A percentile compares a stretch with the other conserved stretches of the same genome.
Conservation (phyloP, 92 coral and sea anemone genomes). For the Meandrina meandrites region DNA sequence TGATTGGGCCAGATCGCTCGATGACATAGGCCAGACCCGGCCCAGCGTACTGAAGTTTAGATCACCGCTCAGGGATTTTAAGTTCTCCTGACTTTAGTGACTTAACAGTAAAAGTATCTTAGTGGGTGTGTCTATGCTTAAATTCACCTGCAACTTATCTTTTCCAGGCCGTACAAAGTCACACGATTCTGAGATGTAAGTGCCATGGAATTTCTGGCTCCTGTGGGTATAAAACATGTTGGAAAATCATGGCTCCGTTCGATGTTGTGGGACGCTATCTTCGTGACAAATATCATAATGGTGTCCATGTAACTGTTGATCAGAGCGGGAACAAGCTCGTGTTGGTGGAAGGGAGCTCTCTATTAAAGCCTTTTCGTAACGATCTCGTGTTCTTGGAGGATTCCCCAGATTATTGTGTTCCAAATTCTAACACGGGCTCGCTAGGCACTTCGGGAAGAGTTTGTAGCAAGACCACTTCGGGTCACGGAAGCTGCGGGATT, state of each 20-base stretch:
- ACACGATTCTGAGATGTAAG: conserved; percentile 71
- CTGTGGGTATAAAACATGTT: conserved; percentile 83
- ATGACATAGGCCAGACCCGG: too few species aligned
- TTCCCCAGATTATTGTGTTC: conserved; percentile 91
- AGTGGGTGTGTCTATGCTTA: too few species aligned
- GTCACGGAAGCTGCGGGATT: conserved; percentile 75
- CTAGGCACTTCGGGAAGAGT: conserved; percentile 86
- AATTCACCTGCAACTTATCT: not conserved
- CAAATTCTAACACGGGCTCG: conserved; percentile 73
- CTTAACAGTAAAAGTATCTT: too few species aligned
- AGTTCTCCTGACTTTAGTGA: too few species aligned
- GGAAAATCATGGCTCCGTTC: conserved; percentile 78
- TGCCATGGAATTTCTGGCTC: conserved; percentile 97
- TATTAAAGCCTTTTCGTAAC: conserved; percentile 64
- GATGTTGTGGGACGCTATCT: conserved; percentile 70
- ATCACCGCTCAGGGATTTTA: too few species aligned
- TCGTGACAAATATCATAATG: conserved; percentile 61
- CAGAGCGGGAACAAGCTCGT: conserved; percentile 77
- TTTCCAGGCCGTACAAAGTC: conserved; percentile 79
- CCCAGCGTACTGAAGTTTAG: too few species aligned
- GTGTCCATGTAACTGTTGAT: conserved; percentile 70
- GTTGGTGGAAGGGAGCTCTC: conserved; percentile 37
- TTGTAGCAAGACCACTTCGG: conserved; percentile 70
- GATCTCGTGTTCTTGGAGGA: conserved; percentile 83
- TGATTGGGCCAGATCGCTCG: too few species aligned